Evolutionary conservation across 2,797 vertebrate genomes (phyloP).

Genomic region (Geotrypetes seraphini): DNA sequence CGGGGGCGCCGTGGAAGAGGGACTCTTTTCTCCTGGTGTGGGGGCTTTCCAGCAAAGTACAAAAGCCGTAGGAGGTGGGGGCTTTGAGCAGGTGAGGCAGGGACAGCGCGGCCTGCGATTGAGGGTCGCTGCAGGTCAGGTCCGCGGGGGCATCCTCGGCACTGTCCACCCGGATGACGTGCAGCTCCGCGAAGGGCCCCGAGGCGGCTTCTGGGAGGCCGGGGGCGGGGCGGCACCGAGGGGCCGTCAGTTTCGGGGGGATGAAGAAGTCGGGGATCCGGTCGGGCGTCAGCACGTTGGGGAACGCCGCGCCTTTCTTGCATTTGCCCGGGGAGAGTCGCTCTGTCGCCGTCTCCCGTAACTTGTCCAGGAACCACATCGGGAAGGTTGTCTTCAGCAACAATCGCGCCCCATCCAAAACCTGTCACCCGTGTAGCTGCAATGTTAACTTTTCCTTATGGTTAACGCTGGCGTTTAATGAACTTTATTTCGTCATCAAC

Average conservation of each 20-base stretch:
- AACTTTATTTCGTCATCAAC: no score
- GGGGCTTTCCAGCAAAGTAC: conserved; percentile 83
- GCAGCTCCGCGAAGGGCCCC: conserved; percentile 33
- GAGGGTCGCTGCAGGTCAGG: conserved; percentile 54
- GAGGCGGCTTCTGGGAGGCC: neutral
- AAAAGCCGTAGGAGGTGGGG: conserved; percentile 83
- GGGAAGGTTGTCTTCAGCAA: neutral
- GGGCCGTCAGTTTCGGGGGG: conserved; percentile 59
- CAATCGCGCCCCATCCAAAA: neutral
- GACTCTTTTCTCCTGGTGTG: conserved; percentile 87
- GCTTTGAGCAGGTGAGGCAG: conserved; percentile 25
- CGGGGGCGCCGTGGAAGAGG: conserved; percentile 65
- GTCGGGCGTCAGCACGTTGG: conserved; percentile 85
- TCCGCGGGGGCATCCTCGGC: conserved; percentile 58
- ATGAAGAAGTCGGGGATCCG: conserved; percentile 91
- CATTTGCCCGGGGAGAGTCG: no score
- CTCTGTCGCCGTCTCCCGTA: no score
- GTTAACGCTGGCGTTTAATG: no score
- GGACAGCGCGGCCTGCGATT: conserved; percentile 60
- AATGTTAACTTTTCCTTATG: neutral
- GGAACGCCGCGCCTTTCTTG: conserved; percentile 32
- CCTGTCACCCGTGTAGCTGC: no score
- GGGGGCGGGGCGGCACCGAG: conserved; percentile 1
- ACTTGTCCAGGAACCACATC: conserved; percentile 49
- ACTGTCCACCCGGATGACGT: conserved; percentile 80